phyloP scores from a whole-genome alignment of 2,888 invertebrate species.

The Vannuccia rotundouncinata region DNA sequence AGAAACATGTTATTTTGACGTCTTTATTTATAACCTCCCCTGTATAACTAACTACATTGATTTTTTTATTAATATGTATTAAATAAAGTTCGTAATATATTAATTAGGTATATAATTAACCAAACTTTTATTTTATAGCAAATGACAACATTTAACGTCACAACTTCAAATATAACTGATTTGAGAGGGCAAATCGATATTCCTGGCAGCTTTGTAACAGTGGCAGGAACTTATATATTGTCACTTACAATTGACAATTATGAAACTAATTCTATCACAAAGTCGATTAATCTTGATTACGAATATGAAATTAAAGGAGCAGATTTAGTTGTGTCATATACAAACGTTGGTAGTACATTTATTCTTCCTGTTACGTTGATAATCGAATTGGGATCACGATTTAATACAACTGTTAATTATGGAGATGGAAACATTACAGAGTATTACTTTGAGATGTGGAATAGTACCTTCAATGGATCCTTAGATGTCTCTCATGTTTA shows the following conservation, averaged over 20 bases:
- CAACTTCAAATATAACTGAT: neutral
- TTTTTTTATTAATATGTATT: too few relatives aligned
- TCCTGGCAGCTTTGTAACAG: neutral
- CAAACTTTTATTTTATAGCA: neutral
- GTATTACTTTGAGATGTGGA: neutral
- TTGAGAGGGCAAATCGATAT: neutral
- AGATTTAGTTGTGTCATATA: neutral
- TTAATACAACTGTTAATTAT: neutral
- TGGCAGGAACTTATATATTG: neutral
- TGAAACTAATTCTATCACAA: neutral
- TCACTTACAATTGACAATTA: neutral
- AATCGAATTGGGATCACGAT: neutral
- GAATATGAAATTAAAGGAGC: neutral
- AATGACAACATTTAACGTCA: neutral
- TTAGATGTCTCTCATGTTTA: neutral
- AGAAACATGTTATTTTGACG: too few relatives aligned
- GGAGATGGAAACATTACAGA: neutral
- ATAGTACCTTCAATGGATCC: neutral
- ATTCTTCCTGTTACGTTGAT: neutral
- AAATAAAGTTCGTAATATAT: too few relatives aligned
- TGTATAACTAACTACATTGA: too few relatives aligned
- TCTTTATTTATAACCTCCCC: too few relatives aligned
- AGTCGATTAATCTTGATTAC: neutral
- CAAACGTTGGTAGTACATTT: neutral
- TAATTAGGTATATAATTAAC: too few relatives aligned